Evolutionary conservation across 2,113 vertebrate genomes (phyloP), one percentile per base, ranked within the genome.

Genomic region (Rhombomys opimus): DNA sequence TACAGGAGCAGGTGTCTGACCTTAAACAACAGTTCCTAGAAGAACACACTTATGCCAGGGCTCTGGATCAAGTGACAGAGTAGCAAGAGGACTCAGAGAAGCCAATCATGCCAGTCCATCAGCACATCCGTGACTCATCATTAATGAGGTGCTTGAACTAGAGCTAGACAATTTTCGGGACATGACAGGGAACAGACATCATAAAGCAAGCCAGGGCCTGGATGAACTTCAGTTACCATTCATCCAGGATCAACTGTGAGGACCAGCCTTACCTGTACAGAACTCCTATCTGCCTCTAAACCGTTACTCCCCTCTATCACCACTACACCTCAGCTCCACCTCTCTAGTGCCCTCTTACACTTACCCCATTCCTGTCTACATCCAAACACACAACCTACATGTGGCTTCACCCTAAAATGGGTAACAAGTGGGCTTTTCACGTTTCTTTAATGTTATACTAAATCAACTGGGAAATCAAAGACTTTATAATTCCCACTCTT

Each of bases 401-500:
- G 13, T 2, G 32, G 35, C 32, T 92, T 80, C 77, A 8, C 9
- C 11, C 78, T 59, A 13, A 12, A 78, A 68, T 54, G 4, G n/a
- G 1, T 38, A 87, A n/a, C 91, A 70, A 81, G 52, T 94, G 27
- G 76, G 52, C 46, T 50, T 57, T 90, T 75, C 20, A 32, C 14
- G 25, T 4, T 27, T 41, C 38, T 87, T 81, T 54, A 57, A 80
- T 85, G 87, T 82, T 81, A 88, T 57, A 15, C 72, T 9, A 17
- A 89, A 70, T 77, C 70, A 88, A 27, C n/a, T n/a, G n/a, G n/a
- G n/a, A n/a, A n/a, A n/a, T n/a, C 87, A 77, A 90, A 93, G 84
- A 35, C 50, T 70, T 86, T 76, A n/a, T 3, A n/a, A 78, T 84
- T 77, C 59, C 73, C 41, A 72, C 38, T 72, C 35, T 87, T 87